Percentiles rank a stretch among this genome's conserved stretches.
Evolutionary conservation across 2,113 vertebrate species (phyloP).

Genomic region (Microtus ochrogaster): DNA sequence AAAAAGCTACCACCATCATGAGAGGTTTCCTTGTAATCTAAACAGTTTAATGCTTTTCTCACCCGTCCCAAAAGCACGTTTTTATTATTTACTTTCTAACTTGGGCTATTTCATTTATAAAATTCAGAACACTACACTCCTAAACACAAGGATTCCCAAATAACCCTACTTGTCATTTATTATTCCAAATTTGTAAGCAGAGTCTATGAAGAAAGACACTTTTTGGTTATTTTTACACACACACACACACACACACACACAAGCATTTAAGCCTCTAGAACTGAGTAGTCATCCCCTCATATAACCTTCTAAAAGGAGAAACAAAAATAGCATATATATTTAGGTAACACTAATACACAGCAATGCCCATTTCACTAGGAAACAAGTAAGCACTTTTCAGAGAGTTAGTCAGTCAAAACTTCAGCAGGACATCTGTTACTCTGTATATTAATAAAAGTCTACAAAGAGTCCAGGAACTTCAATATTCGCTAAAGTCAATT

Average conservation of each 20-base stretch:
- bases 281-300: slow-evolving; percentile 68
- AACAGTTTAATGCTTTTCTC: slow-evolving; percentile 64
- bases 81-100: slow-evolving; percentile 64
- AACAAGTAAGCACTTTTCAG: slow-evolving; percentile 61
- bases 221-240: slow-evolving; percentile 61
- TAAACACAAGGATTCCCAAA: slow-evolving; percentile 46
- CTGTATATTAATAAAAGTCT: slow-evolving; percentile 55
- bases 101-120: slow-evolving; percentile 57
- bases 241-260: background rate
- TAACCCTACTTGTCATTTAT: slow-evolving; percentile 46
- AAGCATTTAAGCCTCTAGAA: slow-evolving; percentile 56
- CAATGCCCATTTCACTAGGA: slow-evolving; percentile 27
- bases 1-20: slow-evolving; percentile 34
- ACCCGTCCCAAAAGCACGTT: slow-evolving; percentile 48
- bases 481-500: slow-evolving; percentile 59
- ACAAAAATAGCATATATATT: slow-evolving; percentile 52
- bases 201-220: slow-evolving; percentile 50
- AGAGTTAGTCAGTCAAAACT: slow-evolving; percentile 70
- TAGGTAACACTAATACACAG: slow-evolving; percentile 4
- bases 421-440: slow-evolving; percentile 72
- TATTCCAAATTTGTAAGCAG: slow-evolving; percentile 58
- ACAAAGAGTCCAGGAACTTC: slow-evolving; percentile 27
- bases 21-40: slow-evolving; percentile 68
- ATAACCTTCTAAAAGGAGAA: slow-evolving; percentile 55
- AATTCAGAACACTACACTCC: slow-evolving; percentile 44